Evolutionary conservation across 2,113 vertebrate genomes (phyloP).

Genomic region (Poeciliopsis prolifica): DNA sequence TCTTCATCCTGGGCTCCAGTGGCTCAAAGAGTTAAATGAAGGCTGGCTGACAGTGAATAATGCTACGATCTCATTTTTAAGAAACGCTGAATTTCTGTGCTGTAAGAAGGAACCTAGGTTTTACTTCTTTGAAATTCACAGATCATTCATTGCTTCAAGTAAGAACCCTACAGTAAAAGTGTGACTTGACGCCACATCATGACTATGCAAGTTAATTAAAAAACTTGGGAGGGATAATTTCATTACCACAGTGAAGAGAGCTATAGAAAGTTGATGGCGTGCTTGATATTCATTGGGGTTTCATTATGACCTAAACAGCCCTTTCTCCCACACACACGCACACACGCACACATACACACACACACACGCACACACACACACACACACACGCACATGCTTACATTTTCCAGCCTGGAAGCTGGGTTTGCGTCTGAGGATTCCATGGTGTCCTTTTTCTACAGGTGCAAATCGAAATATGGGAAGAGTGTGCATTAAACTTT

Average conservation of each 20-base stretch:
- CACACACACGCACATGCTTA: not conserved
- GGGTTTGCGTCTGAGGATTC: slow-evolving; percentile 63
- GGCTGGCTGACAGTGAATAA: slow-evolving; percentile 30
- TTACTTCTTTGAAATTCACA: slow-evolving; percentile 69
- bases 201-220: slow-evolving; percentile 75
- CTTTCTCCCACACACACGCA: not conserved
- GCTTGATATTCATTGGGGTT: slow-evolving; percentile 69
- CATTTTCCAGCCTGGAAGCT: slow-evolving; percentile 45
- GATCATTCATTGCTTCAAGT: slow-evolving; percentile 9
- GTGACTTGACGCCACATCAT: slow-evolving; percentile 68
- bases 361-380: not conserved
- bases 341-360: too few relatives aligned
- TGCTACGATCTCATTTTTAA: slow-evolving; percentile 47
- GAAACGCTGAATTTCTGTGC: slow-evolving; percentile 54
- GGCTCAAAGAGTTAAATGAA: slow-evolving; percentile 45
- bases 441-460: slow-evolving; percentile 51
- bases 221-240: slow-evolving; percentile 73
- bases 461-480: slow-evolving; percentile 73
- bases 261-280: slow-evolving; percentile 62
- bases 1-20: not conserved
- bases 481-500: slow-evolving; percentile 83
- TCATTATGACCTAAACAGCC: slow-evolving; percentile 63
- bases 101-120: slow-evolving; percentile 69
- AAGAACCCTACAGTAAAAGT: slow-evolving; percentile 47
- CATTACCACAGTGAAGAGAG: slow-evolving; percentile 67